phyloP scores from a whole-genome alignment of 1,140 invertebrate genomes.

The Scaptomyza graminum region DNA sequence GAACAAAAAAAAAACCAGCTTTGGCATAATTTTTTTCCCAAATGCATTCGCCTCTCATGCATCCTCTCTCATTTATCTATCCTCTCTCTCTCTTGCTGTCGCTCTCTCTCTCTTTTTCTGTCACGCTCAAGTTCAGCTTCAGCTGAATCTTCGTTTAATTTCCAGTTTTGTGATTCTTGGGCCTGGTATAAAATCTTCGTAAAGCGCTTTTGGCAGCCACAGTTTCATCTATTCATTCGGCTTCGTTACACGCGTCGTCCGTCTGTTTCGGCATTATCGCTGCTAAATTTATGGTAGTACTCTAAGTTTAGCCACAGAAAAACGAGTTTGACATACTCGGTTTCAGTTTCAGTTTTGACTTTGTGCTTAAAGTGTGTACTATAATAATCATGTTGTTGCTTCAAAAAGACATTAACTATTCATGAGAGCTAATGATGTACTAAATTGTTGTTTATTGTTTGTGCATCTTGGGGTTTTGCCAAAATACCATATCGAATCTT shows the following conservation, averaged over 20 bases:
- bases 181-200: slow-evolving; percentile 71
- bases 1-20: slow-evolving; percentile 63
- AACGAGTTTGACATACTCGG: slow-evolving; percentile 65
- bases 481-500: background rate
- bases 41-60: slow-evolving; percentile 52
- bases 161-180: slow-evolving; percentile 68
- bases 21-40: slow-evolving; percentile 63
- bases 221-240: slow-evolving; percentile 74
- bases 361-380: slow-evolving; percentile 56
- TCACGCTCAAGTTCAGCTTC: slow-evolving; percentile 64
- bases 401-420: slow-evolving; percentile 55
- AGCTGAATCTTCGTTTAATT: slow-evolving; percentile 37
- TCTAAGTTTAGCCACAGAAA: slow-evolving; percentile 13
- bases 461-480: slow-evolving; percentile 33
- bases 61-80: background rate
- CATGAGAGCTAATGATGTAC: slow-evolving; percentile 48
- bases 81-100: background rate
- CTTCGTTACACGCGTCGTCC: slow-evolving; percentile 61
- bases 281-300: slow-evolving; percentile 21
- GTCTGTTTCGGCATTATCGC: slow-evolving; percentile 23
- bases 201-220: slow-evolving; percentile 70
- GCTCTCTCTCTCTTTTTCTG: slow-evolving; percentile 1
- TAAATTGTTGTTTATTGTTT: slow-evolving; percentile 4
- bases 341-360: slow-evolving; percentile 22
- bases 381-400: slow-evolving; percentile 41